These are phyloP conservation scores for Cryptoblepharus egeriae DNA, from an alignment of 2,797 vertebrate genomes.

Conservation along the genomic window DNA sequence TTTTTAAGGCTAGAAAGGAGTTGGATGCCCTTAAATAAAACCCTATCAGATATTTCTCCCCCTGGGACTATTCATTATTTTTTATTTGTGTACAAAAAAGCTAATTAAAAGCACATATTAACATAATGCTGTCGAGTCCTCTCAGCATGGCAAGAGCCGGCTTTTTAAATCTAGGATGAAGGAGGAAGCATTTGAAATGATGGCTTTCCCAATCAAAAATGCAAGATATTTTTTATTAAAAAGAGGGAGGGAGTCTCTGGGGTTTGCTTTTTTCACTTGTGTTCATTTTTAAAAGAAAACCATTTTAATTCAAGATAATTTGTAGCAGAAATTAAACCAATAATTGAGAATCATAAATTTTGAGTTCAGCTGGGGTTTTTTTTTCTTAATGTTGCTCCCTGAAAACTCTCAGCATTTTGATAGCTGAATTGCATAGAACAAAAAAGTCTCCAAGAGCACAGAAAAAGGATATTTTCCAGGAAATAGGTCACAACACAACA, in stretches of 20 bases:
- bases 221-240: conserved; percentile 34
- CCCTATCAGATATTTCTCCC: conserved; percentile 20
- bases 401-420: background rate
- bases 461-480: too few species aligned
- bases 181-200: background rate
- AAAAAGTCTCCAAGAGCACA: background rate
- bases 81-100: conserved; percentile 42
- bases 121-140: conserved; percentile 37
- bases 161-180: conserved; percentile 47
- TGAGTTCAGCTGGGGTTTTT: background rate
- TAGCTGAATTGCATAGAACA: background rate
- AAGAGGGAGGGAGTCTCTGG: conserved; percentile 18
- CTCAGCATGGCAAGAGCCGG: conserved; percentile 28
- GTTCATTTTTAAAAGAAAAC: conserved; percentile 49
- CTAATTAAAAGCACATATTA: conserved; percentile 50
- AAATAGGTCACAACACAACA: background rate
- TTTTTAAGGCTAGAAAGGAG: background rate
- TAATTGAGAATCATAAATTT: conserved; percentile 41
- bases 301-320: conserved; percentile 31
- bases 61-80: conserved; percentile 24
- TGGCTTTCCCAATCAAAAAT: conserved; percentile 41
- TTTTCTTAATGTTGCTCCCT: too few species aligned
- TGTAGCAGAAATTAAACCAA: conserved; percentile 30
- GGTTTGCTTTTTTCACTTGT: conserved; percentile 4
- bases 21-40: conserved; percentile 16